These are phyloP conservation scores for Thecocarcelia acutangulata DNA, from an alignment of 2,888 invertebrate genomes.

Conservation along the genomic window DNA sequence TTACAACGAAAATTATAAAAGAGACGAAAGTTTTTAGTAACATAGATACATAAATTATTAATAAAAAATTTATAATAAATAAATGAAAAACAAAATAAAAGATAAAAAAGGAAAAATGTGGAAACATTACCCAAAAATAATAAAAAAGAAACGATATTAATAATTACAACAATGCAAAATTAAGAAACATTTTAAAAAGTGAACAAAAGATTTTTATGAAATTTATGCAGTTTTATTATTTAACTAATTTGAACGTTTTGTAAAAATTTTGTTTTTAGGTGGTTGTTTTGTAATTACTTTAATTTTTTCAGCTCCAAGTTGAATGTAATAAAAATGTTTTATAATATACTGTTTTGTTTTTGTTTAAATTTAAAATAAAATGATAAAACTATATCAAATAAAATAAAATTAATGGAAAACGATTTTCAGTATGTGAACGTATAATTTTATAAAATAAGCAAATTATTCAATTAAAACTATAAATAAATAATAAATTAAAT, in stretches of 20 bases:
- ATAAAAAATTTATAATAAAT: conserved; percentile 9
- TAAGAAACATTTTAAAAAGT: conserved; percentile 49
- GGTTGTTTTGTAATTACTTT: conserved; percentile 50
- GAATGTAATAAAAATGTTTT: conserved; percentile 71
- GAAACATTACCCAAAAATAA: conserved; percentile 29
- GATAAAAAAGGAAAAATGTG: too few species aligned
- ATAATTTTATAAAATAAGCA: conserved; percentile 56
- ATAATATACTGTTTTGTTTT: conserved; percentile 32
- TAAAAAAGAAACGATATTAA: conserved; percentile 28
- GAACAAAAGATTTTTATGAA: conserved; percentile 56
- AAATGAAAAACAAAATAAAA: conserved; percentile 12
- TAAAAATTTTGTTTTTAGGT: conserved; percentile 51
- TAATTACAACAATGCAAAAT: conserved; percentile 56
- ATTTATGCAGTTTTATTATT: conserved; percentile 54
- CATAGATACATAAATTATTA: conserved; percentile 1
- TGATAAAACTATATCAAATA: conserved; percentile 39
- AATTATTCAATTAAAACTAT: conserved; percentile 24
- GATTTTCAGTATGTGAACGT: conserved; percentile 31
- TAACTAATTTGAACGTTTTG: conserved; percentile 49
- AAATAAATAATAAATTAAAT: conserved; percentile 14
- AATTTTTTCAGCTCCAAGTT: conserved; percentile 78
- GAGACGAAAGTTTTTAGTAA: conserved; percentile 35
- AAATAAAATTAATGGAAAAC: conserved; percentile 35
- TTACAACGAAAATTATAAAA: not conserved
- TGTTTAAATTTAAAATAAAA: conserved; percentile 34